Conservation (phyloP, 2,113 vertebrate genomes). For the Nematolebias whitei region DNA sequence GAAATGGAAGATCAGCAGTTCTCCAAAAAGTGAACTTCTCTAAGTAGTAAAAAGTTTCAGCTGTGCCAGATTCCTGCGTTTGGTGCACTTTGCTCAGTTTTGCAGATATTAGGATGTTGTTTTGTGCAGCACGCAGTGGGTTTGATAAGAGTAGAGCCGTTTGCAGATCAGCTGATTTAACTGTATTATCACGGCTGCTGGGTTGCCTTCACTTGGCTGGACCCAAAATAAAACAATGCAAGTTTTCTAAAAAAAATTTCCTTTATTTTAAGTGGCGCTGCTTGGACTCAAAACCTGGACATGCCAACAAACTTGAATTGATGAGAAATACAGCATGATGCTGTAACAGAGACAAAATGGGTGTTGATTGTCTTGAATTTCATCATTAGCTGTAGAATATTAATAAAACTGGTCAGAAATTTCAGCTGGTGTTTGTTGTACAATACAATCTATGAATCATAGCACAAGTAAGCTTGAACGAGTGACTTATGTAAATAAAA, state of each 20-base stretch:
- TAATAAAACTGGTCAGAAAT: too few species aligned
- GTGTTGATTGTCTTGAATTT: not conserved
- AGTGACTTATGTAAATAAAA: too few species aligned
- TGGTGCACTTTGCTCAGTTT: constrained; percentile 18
- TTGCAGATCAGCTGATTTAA: constrained; percentile 11
- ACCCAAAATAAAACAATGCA: not conserved
- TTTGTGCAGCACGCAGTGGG: constrained; percentile 8
- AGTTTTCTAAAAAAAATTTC: not conserved
- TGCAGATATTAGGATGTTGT: not conserved
- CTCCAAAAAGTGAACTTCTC: too few species aligned
- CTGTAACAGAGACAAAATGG: constrained; percentile 28
- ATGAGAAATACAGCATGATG: too few species aligned
- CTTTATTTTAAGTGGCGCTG: too few species aligned
- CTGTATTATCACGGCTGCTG: constrained; percentile 12
- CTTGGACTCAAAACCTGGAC: not conserved
- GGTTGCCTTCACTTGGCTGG: constrained; percentile 23
- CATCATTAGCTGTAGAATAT: too few species aligned
- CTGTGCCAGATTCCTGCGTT: not conserved
- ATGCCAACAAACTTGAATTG: not conserved
- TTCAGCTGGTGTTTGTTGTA: too few species aligned
- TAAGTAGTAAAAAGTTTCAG: too few species aligned
- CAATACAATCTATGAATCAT: too few species aligned
- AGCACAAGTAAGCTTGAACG: too few species aligned
- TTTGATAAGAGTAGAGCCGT: too few species aligned
- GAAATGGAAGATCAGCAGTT: too few species aligned